Evolutionary conservation across 2,888 invertebrate genomes (phyloP), one percentile per base, ranked within the genome.

Genomic region (Crepidodera aurea): DNA sequence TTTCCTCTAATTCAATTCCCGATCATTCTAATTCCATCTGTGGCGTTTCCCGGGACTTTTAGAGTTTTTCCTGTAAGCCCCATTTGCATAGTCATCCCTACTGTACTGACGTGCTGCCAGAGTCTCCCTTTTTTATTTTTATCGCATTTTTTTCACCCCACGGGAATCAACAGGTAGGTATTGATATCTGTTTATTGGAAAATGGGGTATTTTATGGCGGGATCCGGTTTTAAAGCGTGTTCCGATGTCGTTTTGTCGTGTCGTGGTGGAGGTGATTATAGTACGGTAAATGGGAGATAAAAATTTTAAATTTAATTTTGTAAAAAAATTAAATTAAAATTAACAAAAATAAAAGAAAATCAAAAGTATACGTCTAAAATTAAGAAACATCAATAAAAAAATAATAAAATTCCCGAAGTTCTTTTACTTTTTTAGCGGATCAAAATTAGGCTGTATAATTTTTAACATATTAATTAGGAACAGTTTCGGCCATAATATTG

Each of bases 121-220:
- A 37, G 48, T 39, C 62, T 59, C 62, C 42, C 53, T 58, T 53
- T 48, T 48, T 48, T 48, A 8, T 59, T 63, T 66, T 58, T 48
- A 56, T 59, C 63, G 60, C 46, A 55, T 65, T 67, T 74, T 75
- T 74, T 71, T 67, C 69, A 65, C 67, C 73, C 70, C 72, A 64
- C 69, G 57, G 46, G 71, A 71, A 75, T 79, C 81, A 81, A 81
- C 81, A 81, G 81, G 81, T 81, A 75, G 78, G 78, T 81, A 81
- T 81, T 79, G 81, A 80, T 81, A 81, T 80, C 80, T 79, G 80
- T 80, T 81, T 81, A 81, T 81, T 81, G 81, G 81, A 80, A 80
- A 81, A 80, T 80, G 77, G 79, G 81, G 80, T 79, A 78, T 79
- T 79, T 79, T 78, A 78, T 76, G 73, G 75, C 72, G 67, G 76